Base-by-base conservation (phyloP, 30 jellyfish, hydroid and myxozoan genomes). In the Hydra vulgaris region DNA sequence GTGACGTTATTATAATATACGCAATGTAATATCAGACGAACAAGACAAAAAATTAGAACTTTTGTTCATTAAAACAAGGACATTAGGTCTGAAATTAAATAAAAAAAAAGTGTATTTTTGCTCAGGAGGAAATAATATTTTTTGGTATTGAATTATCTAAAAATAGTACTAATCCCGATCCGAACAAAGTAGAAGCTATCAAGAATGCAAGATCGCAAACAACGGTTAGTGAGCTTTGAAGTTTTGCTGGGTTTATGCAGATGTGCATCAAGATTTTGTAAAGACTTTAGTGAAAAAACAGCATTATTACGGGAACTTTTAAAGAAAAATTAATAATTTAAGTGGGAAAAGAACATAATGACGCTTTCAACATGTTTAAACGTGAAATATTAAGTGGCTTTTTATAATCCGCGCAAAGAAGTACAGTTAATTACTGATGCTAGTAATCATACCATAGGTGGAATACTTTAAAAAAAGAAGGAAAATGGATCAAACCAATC, bases 201-300 rank as follows among this genome's bases (percentile, higher is more conserved):
- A 17, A 55, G 24, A 78, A 78, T 78, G 85, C 85, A 53, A 21
- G 15, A 53, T 19, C 85, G 69, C 86, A 85, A 72, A 8, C 21
- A 21, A 79, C 25, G 26, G 25, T 72, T 17, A 81, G 78, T 40
- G 88, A 81, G 52, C 25, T 81, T 0, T 5, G 80, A 72, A 3
- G 81, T 3, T 81, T 81, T 53, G 7, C n/a, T 72, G 1, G 88
- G 88, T 0, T 1, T 81, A 21, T 81, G 88, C 27, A 71, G 86
- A 15, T 72, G 72, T 19, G 78, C 72, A 4, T 72, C 81, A 7
- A 7, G 88, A 1, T 81, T 81, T 23, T 69, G 70, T 3, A 25
- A 8, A 15, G 17, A 17, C 18, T 56, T 56, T 56, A 56, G 71
- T 56, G 71, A 19, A 26, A 67, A 68, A 68, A 79, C 86, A 12